A percentile compares a stretch with the other conserved stretches of the same genome.
Evolutionary conservation across 2,113 vertebrate genomes (phyloP).

Genomic region (Macquaria australasica): DNA sequence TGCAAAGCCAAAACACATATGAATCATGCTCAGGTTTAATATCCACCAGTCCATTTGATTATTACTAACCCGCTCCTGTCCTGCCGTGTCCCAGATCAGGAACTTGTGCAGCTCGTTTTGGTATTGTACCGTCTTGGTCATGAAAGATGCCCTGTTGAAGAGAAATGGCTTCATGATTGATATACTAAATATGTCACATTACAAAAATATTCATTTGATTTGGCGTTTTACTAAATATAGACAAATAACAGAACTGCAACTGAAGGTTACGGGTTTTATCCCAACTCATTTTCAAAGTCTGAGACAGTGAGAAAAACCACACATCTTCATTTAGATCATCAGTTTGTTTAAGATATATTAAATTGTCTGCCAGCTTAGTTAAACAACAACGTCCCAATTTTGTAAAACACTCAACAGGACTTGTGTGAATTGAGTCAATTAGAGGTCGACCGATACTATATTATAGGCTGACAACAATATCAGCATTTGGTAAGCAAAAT

Average conservation of each 20-base stretch:
- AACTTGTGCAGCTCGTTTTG: constrained; percentile 98
- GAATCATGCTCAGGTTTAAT: background rate
- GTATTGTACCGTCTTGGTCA: constrained; percentile 98
- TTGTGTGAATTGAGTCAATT: background rate
- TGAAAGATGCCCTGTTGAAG: constrained; percentile 93
- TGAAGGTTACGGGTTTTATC: background rate
- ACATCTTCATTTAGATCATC: background rate
- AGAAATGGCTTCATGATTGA: constrained; percentile 5
- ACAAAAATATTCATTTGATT: background rate
- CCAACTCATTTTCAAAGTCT: background rate
- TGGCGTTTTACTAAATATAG: background rate
- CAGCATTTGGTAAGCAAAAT: background rate
- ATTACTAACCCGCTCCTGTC: constrained; percentile 93
- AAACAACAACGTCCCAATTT: background rate
- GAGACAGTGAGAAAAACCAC: background rate
- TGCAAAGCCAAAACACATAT: background rate
- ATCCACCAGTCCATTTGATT: background rate
- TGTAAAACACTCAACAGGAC: background rate
- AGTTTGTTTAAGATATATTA: background rate
- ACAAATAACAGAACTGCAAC: background rate
- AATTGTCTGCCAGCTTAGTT: background rate
- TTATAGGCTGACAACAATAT: background rate
- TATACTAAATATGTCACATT: background rate
- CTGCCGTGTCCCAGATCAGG: constrained; percentile 97
- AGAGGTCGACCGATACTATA: background rate